phyloP scores from a whole-genome alignment of 2,113 vertebrate species.

The Sceloporus tristichus region DNA sequence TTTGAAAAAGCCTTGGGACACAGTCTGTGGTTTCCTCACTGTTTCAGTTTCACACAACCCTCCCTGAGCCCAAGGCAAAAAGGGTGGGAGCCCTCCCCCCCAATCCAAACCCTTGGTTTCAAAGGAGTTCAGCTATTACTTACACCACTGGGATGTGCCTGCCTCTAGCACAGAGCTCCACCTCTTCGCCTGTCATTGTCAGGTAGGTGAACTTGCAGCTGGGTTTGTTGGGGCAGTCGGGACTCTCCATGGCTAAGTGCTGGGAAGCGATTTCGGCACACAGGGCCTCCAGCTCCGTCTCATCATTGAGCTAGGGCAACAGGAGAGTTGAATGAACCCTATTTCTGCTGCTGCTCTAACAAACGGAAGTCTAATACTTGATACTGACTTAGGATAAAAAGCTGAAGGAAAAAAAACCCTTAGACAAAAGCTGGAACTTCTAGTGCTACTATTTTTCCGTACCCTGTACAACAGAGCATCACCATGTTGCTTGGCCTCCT shows the following conservation, averaged over 20 bases:
- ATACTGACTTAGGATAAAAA: no score
- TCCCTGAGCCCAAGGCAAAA: not conserved
- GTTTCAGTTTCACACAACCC: not conserved
- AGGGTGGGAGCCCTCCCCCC: no score
- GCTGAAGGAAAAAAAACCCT: no score
- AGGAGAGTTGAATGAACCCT: not conserved
- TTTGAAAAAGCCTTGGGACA: not conserved
- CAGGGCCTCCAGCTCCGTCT: conserved; percentile 90
- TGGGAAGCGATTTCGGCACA: conserved; percentile 95
- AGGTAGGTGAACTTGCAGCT: conserved; percentile 95
- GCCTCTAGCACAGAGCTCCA: conserved; percentile 92
- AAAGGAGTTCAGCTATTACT: conserved; percentile 40
- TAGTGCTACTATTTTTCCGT: no score
- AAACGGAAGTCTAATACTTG: no score
- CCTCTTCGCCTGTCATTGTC: conserved; percentile 93
- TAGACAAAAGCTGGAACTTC: no score
- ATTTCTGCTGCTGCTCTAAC: no score
- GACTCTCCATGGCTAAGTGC: conserved; percentile 91
- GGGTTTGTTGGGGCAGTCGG: conserved; percentile 91
- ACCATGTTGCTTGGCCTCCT: no score
- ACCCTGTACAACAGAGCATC: no score
- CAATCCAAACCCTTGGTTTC: no score
- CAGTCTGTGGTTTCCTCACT: not conserved
- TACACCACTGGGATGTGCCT: conserved; percentile 90
- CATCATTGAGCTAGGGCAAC: conserved; percentile 85